phyloP scores from a whole-genome alignment of 2,113 vertebrate species.

The Chaetura pelagica region DNA sequence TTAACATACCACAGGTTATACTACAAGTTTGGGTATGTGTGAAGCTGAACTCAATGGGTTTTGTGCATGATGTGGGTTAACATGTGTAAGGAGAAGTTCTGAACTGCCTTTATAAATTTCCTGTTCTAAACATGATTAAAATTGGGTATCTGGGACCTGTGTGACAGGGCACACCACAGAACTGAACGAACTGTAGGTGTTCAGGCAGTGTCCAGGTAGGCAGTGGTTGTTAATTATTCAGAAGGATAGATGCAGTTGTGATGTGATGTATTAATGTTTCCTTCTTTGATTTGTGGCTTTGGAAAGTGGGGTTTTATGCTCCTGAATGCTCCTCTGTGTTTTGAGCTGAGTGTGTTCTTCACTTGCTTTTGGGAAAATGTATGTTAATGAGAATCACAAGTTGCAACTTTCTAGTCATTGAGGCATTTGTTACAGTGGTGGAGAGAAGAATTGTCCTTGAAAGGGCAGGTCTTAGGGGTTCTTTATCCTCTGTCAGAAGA shows the following conservation, averaged over 20 bases:
- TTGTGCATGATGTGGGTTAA: neutral
- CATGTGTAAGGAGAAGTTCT: neutral
- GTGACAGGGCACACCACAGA: rapidly evolving
- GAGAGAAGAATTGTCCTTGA: neutral
- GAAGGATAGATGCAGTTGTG: rapidly evolving
- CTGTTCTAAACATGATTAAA: neutral
- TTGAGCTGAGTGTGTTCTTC: neutral
- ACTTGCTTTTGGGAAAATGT: neutral
- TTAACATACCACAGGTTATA: rapidly evolving
- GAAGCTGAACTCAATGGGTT: neutral
- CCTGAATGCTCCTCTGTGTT: neutral
- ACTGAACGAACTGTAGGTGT: neutral
- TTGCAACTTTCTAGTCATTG: neutral
- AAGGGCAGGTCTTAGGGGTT: neutral
- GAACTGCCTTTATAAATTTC: neutral
- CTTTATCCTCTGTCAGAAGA: neutral
- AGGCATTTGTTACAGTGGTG: neutral
- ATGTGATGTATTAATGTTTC: neutral
- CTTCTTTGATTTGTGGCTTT: neutral
- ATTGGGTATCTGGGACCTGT: neutral
- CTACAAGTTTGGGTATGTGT: rapidly evolving
- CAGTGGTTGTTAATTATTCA: neutral
- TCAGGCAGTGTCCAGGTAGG: neutral
- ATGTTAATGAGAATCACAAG: neutral
- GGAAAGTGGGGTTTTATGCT: neutral